phyloP scores from a whole-genome alignment of 1,140 invertebrate species.

The Diplogasteroides magnus region DNA sequence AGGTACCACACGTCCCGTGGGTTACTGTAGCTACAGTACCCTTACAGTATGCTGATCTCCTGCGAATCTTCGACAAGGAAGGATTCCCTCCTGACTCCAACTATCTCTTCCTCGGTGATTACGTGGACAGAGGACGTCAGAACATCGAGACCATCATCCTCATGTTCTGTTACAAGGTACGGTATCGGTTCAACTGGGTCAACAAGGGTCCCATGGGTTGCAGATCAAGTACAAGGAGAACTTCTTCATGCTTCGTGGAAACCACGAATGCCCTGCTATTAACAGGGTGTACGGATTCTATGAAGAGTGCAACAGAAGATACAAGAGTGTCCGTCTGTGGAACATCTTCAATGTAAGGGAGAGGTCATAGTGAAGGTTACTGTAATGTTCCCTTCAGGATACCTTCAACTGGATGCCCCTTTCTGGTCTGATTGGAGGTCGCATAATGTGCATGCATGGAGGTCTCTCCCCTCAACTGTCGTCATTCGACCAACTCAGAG shows the following conservation, averaged over 20 bases:
- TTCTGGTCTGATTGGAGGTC: conserved; percentile 78
- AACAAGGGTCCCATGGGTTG: too few species aligned
- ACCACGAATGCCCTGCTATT: conserved; percentile 67
- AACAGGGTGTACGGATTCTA: conserved; percentile 65
- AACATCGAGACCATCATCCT: conserved; percentile 61
- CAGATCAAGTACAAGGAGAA: conserved; percentile 63
- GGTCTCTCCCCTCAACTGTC: conserved; percentile 72
- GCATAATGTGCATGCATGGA: conserved; percentile 77
- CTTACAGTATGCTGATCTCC: conserved; percentile 35
- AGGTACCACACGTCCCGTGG: conserved; percentile 60
- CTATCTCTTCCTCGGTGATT: conserved; percentile 43
- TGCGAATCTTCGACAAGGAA: conserved; percentile 58
- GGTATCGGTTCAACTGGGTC: too few species aligned
- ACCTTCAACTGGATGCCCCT: conserved; percentile 50
- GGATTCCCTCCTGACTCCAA: conserved; percentile 43
- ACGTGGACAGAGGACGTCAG: conserved; percentile 41
- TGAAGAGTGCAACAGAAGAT: conserved; percentile 56
- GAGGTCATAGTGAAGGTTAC: too few species aligned
- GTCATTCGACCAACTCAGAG: conserved; percentile 58
- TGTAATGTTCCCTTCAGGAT: conserved; percentile 51
- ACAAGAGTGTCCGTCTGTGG: conserved; percentile 39
- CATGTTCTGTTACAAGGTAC: conserved; percentile 62
- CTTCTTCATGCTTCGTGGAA: conserved; percentile 67
- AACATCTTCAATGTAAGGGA: conserved; percentile 56
- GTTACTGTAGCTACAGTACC: conserved; percentile 50